phyloP scores from a whole-genome alignment of 2,797 vertebrate genomes.

The Premnoplex brunnescens region DNA sequence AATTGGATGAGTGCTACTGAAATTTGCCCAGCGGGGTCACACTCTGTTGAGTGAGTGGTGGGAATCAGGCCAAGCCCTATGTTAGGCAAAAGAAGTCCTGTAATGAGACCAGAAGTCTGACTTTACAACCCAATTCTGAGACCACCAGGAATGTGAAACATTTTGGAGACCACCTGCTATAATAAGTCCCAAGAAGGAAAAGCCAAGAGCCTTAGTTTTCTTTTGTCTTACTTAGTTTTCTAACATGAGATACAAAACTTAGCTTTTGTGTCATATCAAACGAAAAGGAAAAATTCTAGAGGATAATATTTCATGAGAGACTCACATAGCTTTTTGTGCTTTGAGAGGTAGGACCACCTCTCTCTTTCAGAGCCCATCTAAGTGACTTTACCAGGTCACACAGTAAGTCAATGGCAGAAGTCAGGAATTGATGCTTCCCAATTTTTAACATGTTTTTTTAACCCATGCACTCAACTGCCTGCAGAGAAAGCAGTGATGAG shows the following conservation, averaged over 20 bases:
- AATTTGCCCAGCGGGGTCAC: not conserved
- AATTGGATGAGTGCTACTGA: slow-evolving; percentile 44
- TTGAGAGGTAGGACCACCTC: not conserved
- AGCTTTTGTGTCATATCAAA: not conserved
- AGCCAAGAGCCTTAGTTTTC: not conserved
- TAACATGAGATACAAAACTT: not conserved
- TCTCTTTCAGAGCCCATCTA: not conserved
- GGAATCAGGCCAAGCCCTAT: slow-evolving; percentile 22
- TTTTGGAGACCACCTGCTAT: slow-evolving; percentile 11
- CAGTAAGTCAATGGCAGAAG: not conserved
- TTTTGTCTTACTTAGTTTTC: not conserved
- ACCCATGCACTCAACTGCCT: not conserved
- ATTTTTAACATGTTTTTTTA: not conserved
- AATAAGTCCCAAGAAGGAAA: not conserved
- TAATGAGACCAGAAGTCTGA: slow-evolving; percentile 18
- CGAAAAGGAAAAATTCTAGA: not conserved
- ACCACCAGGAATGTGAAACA: slow-evolving; percentile 32
- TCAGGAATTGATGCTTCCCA: not conserved
- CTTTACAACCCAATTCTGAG: slow-evolving; percentile 26
- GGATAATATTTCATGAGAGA: not conserved
- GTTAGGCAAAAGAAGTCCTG: not conserved
- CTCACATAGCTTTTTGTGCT: not conserved
- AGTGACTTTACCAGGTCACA: not conserved
- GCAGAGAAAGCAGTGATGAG: not conserved
- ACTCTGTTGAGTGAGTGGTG: not conserved